These are phyloP conservation scores for Enteromius anoplus DNA, from an alignment of 2,797 vertebrate species.

Conservation along the genomic window DNA sequence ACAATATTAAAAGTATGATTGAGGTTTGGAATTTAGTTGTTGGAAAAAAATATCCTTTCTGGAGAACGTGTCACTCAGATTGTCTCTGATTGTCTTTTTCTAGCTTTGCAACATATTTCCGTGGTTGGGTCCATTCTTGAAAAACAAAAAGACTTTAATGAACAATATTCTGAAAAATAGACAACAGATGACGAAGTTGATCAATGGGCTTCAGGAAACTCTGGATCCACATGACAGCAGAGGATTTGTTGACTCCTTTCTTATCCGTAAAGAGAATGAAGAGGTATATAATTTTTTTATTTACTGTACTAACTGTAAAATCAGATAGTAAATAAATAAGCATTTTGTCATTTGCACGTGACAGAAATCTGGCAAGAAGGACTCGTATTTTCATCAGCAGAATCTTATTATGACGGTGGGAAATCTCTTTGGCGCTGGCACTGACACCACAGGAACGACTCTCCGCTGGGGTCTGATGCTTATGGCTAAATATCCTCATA, in stretches of 20 bases:
- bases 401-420: conserved; percentile 63
- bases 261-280: conserved; percentile 51
- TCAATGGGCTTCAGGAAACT: conserved; percentile 45
- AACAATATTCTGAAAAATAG: conserved; percentile 15
- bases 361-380: conserved; percentile 56
- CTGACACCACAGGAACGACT: background rate
- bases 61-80: background rate
- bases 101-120: conserved; percentile 53
- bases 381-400: conserved; percentile 60
- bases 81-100: background rate
- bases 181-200: conserved; percentile 2
- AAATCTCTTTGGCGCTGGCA: conserved; percentile 49
- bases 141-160: background rate
- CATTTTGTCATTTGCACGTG: background rate
- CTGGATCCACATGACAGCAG: conserved; percentile 45
- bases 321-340: too few species aligned
- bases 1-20: too few species aligned
- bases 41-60: background rate
- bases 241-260: conserved; percentile 60
- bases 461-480: background rate
- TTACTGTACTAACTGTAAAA: background rate
- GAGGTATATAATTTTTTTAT: conserved; percentile 22
- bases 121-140: conserved; percentile 45
- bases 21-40: background rate
- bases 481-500: conserved; percentile 59